Evolutionary conservation across 2,113 vertebrate species (phyloP).

Genomic region (Melanerpes formicivorus): DNA sequence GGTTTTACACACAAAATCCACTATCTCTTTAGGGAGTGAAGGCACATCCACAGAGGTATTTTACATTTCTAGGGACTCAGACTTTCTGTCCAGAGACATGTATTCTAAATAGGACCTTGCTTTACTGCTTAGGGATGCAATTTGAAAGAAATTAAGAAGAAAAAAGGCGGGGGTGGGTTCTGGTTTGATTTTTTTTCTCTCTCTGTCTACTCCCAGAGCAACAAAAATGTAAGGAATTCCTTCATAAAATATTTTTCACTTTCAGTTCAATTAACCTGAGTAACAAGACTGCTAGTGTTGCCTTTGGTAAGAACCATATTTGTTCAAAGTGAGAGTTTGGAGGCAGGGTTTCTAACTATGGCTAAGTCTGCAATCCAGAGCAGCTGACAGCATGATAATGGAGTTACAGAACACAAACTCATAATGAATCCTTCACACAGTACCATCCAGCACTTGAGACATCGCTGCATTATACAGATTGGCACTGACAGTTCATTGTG

Average conservation of each 20-base stretch:
- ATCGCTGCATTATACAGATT: not conserved
- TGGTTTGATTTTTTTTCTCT: not conserved
- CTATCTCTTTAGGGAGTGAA: not conserved
- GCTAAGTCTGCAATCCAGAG: not conserved
- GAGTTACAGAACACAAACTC: not conserved
- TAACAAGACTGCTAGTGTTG: not conserved
- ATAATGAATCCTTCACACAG: not conserved
- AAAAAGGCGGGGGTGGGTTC: not conserved
- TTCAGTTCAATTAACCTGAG: not conserved
- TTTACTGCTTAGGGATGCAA: not conserved
- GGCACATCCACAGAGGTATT: not conserved
- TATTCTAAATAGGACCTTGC: not conserved
- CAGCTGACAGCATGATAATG: not conserved
- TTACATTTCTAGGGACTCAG: not conserved
- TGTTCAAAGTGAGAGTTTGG: not conserved
- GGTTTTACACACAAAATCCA: not conserved
- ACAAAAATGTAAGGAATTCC: not conserved
- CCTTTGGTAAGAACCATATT: not conserved
- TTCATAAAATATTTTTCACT: not conserved
- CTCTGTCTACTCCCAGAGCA: not conserved
- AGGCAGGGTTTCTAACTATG: not conserved
- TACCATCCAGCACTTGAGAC: constrained; percentile 14
- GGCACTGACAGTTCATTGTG: constrained; percentile 13
- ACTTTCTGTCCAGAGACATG: not conserved
- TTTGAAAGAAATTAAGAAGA: not conserved